phyloP scores from a whole-genome alignment of 2,113 vertebrate species.

The Siphamia tubifer region DNA sequence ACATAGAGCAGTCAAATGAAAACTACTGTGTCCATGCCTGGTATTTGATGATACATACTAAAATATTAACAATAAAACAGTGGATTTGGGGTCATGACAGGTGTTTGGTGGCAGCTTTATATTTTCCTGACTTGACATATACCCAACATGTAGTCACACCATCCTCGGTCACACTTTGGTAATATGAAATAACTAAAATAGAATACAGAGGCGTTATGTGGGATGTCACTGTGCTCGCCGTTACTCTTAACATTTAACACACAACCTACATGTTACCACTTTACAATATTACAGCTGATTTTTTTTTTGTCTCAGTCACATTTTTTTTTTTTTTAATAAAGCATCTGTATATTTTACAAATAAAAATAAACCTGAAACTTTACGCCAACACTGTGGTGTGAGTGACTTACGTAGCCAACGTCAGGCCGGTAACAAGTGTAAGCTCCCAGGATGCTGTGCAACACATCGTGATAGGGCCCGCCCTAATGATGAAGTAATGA shows the following conservation, averaged over 20 bases:
- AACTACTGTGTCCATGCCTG: too few relatives aligned
- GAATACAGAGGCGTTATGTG: neutral
- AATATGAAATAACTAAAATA: neutral
- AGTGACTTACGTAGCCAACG: conserved; percentile 92
- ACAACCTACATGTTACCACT: neutral
- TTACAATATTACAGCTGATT: neutral
- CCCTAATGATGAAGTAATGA: conserved; percentile 73
- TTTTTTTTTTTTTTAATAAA: too few relatives aligned
- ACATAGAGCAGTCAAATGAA: too few relatives aligned
- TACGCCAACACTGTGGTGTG: too few relatives aligned
- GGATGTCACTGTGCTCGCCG: neutral
- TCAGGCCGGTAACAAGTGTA: conserved; percentile 96
- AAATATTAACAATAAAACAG: too few relatives aligned
- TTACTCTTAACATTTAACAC: neutral
- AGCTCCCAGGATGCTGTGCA: conserved; percentile 94
- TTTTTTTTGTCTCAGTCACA: too few relatives aligned
- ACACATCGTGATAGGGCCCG: conserved; percentile 88
- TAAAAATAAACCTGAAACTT: too few relatives aligned
- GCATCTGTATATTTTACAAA: too few relatives aligned
- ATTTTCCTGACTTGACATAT: too few relatives aligned
- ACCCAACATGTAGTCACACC: neutral
- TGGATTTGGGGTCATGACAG: too few relatives aligned
- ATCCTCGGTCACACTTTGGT: neutral
- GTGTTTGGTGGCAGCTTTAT: too few relatives aligned
- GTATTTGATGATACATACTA: too few relatives aligned